Evolutionary conservation across 2,797 vertebrate species (phyloP), one percentile per base, ranked within the genome.

Genomic region (Stomatorhinus walkeri): DNA sequence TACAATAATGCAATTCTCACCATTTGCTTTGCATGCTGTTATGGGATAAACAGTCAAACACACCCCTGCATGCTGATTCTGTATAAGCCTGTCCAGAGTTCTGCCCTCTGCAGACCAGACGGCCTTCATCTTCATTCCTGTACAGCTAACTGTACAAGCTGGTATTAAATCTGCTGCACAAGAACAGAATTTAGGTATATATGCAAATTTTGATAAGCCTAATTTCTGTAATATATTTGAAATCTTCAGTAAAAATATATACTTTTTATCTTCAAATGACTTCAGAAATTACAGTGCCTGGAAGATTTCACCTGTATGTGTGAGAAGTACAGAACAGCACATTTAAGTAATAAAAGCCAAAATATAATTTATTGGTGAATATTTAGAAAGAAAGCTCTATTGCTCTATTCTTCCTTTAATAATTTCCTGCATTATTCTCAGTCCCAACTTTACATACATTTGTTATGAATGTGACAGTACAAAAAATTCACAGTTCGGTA

Each of bases 351-450:
- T 92, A 89, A 92, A 91, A 91, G 91, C 89, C 91, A 92, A 89
- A 93, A 94, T 92, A 91, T 88, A 12, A 89, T 92, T 94, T 93
- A 5, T 72, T 72, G 12, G 12, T 72, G 64, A 72, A 32, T 92
- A 91, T 91, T 93, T 92, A 93, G 92, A 93, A 92, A 92, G 92
- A 94, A 93, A 92, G 90, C 56, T 61, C 56, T 61, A 24, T 24
- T 61, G 90, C 91, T 93, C 92, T 91, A 92, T 91, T 92, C 40
- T 3, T 83, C 79, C 79, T 48, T 83, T 22, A 93, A 91, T 91
- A 91, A 91, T 93, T 93, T 92, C 94, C 94, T 94, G 91, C 89
- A 91, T 91, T 93, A 93, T 91, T 91, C 92, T 94, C 90, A 93
- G 91, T 89, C 92, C 92, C 92, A 92, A 91, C 93, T 93, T 94